Evolutionary conservation across 1,140 invertebrate genomes (phyloP), one percentile per base, ranked within the genome.

Genomic region (Mycetomoellerius zeteki): DNA sequence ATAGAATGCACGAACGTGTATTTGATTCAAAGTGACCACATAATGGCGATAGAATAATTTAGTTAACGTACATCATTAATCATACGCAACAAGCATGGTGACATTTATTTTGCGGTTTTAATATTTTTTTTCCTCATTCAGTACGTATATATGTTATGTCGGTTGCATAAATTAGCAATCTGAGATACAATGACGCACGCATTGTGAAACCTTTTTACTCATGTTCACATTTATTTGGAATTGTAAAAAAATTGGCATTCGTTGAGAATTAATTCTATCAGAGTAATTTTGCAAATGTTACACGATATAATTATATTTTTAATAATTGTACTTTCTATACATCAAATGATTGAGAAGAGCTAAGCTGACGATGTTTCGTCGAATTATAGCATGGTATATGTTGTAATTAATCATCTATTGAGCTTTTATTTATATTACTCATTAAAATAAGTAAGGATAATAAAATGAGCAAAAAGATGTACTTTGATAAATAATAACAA

Each of bases 211-310:
- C 19, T 72, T 58, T 73, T 82, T 30, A 60, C 80, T 73, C 80
- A 82, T 82, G 33, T 73, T 82, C 67, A 82, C 52, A 67, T 82
- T 82, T 82, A 73, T 82, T 73, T 82, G 80, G 67, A 82, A 73
- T 81, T 71, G 56, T 60, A 72, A 19, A 19, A 60, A 47, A 72
- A 72, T 82, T 82, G 6, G n/a, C n/a, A 27, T 21, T 67, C 19
- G 27, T 56, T 47, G 33, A 69, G 47, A 81, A 71, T 54, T 81
- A 21, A 81, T 37, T 50, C 3, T 60, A 43, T 62, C 7, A 12
- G 50, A 37, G 24, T 10, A 78, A 10, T 50, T 50, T 47, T 14
- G 4, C 3, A 52, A 75, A 50, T 14, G 10, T 65, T 65, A 14
- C 14, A 56, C 14, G 21, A 43, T 50, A 33, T 30, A 65, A 43